Evolutionary conservation across 2,113 vertebrate species (phyloP).

Genomic region (Hyperopisus bebe): DNA sequence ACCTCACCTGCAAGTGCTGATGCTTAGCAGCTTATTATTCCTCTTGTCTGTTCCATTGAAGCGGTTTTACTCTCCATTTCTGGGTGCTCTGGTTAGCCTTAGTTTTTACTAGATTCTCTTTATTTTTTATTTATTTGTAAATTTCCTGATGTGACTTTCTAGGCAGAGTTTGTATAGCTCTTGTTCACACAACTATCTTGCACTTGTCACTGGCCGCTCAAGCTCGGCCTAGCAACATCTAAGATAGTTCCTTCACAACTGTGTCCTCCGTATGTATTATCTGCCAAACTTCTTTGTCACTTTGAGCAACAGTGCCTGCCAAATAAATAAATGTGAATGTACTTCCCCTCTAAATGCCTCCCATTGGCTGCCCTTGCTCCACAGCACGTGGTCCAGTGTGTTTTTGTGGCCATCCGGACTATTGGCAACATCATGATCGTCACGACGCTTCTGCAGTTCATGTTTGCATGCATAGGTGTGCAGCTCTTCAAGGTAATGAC

Average conservation of each 20-base stretch:
- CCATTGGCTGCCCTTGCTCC: conserved; percentile 16
- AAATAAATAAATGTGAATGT: neutral
- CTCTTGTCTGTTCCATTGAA: neutral
- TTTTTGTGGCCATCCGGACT: conserved; percentile 96
- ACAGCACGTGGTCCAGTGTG: conserved; percentile 96
- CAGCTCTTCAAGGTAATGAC: conserved; percentile 91
- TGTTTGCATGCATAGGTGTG: conserved; percentile 98
- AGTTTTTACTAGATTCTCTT: neutral
- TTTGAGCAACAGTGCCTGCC: neutral
- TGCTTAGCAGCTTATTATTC: neutral
- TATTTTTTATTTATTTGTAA: neutral
- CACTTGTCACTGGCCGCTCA: neutral
- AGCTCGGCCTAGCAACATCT: neutral
- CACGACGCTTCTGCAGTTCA: conserved; percentile 96
- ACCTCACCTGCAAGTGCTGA: neutral
- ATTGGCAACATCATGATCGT: conserved; percentile 99
- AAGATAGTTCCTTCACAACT: neutral
- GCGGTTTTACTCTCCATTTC: neutral
- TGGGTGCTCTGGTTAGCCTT: neutral
- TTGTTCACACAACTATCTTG: neutral
- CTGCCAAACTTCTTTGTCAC: neutral
- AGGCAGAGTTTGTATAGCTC: neutral
- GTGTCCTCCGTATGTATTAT: neutral
- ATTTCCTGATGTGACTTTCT: neutral
- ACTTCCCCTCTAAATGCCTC: neutral